Percentiles rank a stretch among this genome's conserved stretches.
phyloP scores from a whole-genome alignment of 2,797 vertebrate species.

The Pseudochirops corinnae region DNA sequence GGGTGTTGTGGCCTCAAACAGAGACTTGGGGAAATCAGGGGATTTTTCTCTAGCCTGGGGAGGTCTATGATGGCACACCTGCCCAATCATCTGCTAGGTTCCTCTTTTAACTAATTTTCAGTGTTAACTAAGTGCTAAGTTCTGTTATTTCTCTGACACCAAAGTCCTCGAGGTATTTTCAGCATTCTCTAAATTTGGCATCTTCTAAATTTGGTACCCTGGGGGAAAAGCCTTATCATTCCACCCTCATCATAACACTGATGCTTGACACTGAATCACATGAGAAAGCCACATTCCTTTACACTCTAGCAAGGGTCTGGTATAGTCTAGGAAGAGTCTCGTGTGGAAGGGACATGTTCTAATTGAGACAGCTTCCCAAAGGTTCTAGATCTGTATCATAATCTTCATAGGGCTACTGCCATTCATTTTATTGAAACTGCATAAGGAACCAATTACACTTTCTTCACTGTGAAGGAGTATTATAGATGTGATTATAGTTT shows the following conservation, averaged over 20 bases:
- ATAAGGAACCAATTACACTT: neutral
- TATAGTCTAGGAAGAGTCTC: neutral
- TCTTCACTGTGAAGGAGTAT: neutral
- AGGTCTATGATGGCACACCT: neutral
- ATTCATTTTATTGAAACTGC: slow-evolving; percentile 9
- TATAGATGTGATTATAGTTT: neutral
- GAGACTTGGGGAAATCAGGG: too few relatives aligned
- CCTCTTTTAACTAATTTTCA: neutral
- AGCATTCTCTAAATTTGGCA: too few relatives aligned
- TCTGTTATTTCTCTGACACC: neutral
- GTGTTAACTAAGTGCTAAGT: neutral
- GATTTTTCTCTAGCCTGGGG: neutral
- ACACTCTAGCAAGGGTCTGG: neutral
- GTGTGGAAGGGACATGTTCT: neutral
- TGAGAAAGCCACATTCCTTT: neutral
- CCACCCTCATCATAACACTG: neutral
- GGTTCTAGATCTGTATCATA: neutral
- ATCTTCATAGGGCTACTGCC: slow-evolving; percentile 7
- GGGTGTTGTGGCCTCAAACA: too few relatives aligned
- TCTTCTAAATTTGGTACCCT: neutral
- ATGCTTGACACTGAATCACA: neutral
- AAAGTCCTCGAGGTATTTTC: neutral
- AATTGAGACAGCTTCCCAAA: neutral
- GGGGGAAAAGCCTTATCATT: neutral
- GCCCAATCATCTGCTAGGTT: neutral